Evolutionary conservation across 2,888 invertebrate genomes (phyloP).

Genomic region (Cataglyphis cursor): DNA sequence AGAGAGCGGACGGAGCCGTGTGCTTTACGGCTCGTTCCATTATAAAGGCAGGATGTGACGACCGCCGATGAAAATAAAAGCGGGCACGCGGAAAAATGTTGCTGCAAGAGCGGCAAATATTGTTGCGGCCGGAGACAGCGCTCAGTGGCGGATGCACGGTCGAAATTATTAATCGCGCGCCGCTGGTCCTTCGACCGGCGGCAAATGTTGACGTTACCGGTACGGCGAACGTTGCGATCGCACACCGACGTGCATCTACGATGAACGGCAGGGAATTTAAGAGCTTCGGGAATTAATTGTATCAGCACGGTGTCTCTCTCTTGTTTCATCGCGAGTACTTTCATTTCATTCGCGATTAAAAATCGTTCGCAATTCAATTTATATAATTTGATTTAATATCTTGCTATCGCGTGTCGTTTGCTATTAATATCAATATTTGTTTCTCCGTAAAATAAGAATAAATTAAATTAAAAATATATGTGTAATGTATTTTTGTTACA

Average conservation of each 20-base stretch:
- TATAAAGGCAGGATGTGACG: constrained; percentile 50
- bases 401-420: neutral
- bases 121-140: constrained; percentile 69
- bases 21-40: constrained; percentile 71
- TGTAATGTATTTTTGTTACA: neutral
- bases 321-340: constrained; percentile 24
- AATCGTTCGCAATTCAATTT: constrained; percentile 50
- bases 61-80: constrained; percentile 65
- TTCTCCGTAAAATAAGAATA: constrained; percentile 25
- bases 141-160: constrained; percentile 59
- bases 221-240: constrained; percentile 68
- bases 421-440: neutral
- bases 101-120: constrained; percentile 70
- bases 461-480: neutral
- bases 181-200: constrained; percentile 71
- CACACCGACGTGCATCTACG: constrained; percentile 49
- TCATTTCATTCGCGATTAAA: constrained; percentile 42
- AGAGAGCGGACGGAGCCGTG: constrained; percentile 45
- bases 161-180: constrained; percentile 74
- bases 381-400: constrained; percentile 36
- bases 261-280: constrained; percentile 39
- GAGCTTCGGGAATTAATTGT: constrained; percentile 56
- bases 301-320: constrained; percentile 27
- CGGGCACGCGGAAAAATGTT: constrained; percentile 68
- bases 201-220: constrained; percentile 76